Evolutionary conservation across 2,888 invertebrate genomes (phyloP), one percentile per base, ranked within the genome.

Genomic region (Yponomeuta plumbellus): DNA sequence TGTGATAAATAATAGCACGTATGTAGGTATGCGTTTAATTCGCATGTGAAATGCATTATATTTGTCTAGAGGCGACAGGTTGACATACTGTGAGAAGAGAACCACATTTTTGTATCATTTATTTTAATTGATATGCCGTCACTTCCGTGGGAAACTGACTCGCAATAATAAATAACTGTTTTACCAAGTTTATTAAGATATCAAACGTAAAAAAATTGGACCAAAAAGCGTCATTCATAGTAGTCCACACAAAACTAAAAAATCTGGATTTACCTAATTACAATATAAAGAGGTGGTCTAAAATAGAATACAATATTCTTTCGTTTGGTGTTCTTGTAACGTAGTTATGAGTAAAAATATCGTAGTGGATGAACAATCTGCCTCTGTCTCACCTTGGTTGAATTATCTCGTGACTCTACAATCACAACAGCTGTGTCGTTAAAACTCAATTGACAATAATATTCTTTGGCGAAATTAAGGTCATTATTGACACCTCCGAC

Each of bases 401-500:
- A 65, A 13, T 56, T 22, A 56, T 34, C 39, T n/a, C 5, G 44
- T 52, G 44, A 52, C 1, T 52, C 13, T 52, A 52, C 44, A 52
- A 52, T 52, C 11, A 11, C 17, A 39, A 10, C 58, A 66, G 59
- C 22, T 59, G 65, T 21, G 26, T 20, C 39, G 34, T 65, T 52
- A 52, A 64, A 64, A 40, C 11, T 56, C 11, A 13, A 52, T 34
- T 40, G n/a, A 57, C 39, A 34, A 59, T 59, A 57, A 39, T 66
- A 57, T 20, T 57, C n/a, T 13, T 11, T 22, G 17, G 65, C 65
- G n/a, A 65, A 66, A 26, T 65, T 75, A 72, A 69, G 72, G 68
- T 74, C 73, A 79, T 76, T 74, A 77, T 79, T 76, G 73, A 73
- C 75, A 77, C 74, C 75, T 78, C 76, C 75, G 74, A 13, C 59